Conservation (phyloP, 2,797 vertebrate genomes). For the Arnoldichthys spilopterus region DNA sequence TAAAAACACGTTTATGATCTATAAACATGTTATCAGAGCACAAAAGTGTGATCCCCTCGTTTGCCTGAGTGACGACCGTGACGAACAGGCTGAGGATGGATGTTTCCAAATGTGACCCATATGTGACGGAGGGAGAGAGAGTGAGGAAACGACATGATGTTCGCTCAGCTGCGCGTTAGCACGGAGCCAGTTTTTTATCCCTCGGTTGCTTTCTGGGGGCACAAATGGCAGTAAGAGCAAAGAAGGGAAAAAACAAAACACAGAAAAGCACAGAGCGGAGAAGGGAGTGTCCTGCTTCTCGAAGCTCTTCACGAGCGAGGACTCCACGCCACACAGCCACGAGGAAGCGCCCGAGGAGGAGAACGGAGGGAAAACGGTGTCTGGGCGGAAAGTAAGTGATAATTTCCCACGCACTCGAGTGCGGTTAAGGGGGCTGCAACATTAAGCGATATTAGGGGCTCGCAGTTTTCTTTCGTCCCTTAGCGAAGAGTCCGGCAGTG, state of each 20-base stretch:
- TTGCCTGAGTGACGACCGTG: constrained; percentile 53
- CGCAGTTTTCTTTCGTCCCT: not conserved
- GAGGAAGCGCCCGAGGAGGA: constrained; percentile 49
- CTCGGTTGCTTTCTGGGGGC: constrained; percentile 9
- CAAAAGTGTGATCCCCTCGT: too few species aligned
- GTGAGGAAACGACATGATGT: constrained; percentile 36
- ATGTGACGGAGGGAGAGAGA: constrained; percentile 62
- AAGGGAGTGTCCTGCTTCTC: constrained; percentile 45
- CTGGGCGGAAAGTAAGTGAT: constrained; percentile 53
- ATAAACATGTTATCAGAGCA: too few species aligned
- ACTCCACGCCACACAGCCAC: constrained; percentile 9
- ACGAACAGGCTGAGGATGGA: constrained; percentile 63
- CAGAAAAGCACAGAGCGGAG: constrained; percentile 1
- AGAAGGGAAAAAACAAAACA: constrained; percentile 15
- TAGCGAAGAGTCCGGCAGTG: not conserved
- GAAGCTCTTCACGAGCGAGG: constrained; percentile 33
- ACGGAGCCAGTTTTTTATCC: not conserved
- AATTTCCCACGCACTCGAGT: constrained; percentile 18
- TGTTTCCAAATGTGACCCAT: constrained; percentile 77
- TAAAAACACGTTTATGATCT: too few species aligned
- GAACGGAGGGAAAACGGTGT: constrained; percentile 32
- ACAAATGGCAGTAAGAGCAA: constrained; percentile 15
- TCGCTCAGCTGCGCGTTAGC: constrained; percentile 48
- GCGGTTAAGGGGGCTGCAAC: constrained; percentile 17
- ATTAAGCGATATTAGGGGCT: too few species aligned